Evolutionary conservation across 2,113 vertebrate genomes (phyloP), one percentile per base, ranked within the genome.

Genomic region (Plecotus auritus): DNA sequence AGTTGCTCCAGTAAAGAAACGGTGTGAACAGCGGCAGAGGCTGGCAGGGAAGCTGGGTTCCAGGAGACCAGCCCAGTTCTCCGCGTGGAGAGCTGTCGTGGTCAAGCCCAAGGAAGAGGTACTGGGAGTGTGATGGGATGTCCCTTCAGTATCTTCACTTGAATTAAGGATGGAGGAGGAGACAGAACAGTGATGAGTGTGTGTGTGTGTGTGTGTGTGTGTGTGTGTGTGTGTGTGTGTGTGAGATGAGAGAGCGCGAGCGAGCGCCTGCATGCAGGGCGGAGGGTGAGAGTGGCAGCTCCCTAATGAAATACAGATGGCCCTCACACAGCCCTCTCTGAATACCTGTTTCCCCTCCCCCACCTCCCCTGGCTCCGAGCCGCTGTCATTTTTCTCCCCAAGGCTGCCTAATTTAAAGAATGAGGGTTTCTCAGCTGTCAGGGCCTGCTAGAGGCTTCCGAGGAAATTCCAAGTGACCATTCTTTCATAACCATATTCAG

Each of bases 231-330:
- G 66, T 54, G 42, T 64, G 28, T 17, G 7, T 45, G 72, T 18
- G n/a, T 1, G 47, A 6, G 37, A 49, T 56, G 54, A 56, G 54
- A 56, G 54, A 56, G 54, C 7, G 54, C 2, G 7, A 22, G 18
- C 18, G 18, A 56, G 54, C 7, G 37, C 2, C 18, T 20, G 51
- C 28, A 18, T 1, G 12, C 1, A 32, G n/a, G 7, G 28, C 22
- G 28, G 17, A 37, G 37, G 20, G 30, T 1, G 8, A 81, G 45
- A 45, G 35, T 23, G 42, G 37, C 61, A 83, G 69, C 49, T 88
- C 56, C 35, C 37, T 74, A 72, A 88, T 90, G 76, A 95, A 86
- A 85, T 37, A 61, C 78, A 91, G 69, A 94, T 80, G 90, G 47
- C 61, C 59, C 35, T 72, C 30, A 67, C 51, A 76, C 28, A 78